Evolutionary conservation across 2,797 vertebrate species (phyloP), one percentile per base, ranked within the genome.

Genomic region (Clarias fuscus): DNA sequence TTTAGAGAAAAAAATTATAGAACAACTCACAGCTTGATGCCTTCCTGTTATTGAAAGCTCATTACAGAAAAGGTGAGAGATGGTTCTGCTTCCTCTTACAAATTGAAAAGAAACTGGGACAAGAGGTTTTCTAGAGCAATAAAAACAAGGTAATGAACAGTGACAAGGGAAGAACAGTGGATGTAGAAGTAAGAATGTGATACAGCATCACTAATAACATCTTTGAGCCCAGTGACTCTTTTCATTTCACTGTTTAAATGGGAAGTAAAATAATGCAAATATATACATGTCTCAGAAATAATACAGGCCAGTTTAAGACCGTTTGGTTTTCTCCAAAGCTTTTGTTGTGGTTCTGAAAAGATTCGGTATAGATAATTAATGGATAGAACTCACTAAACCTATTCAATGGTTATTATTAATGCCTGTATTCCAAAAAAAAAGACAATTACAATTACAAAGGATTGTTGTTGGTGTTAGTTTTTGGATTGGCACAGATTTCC

Each of bases 31-130:
- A 75, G 80, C 83, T 80, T 86, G 77, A 81, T 90, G 88, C 89
- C 92, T 90, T 73, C 81, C 70, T 91, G 85, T 93, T 91, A 91
- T 86, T 90, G 85, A 86, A 87, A 89, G 88, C 83, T 90, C 89
- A 93, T 94, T 92, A 92, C 84, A 91, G 85, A 85, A 71, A 18
- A 15, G 72, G 86, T 89, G 83, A 85, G 89, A 84, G 4, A 58
- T 78, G 84, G 68, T 30, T 72, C 43, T 40, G 82, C 27, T 7
- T 17, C 56, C 20, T 67, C 76, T 83, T 83, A 73, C 84, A 80
- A 53, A 62, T 59, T 30, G 17, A 72, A 72, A 72, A 24, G 10
- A 40, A 72, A 43, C 33, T 72, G 37, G 20, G 40, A 13, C 22
- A 72, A 24, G 37, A 72, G 40, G 71, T 48, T 24, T 72, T 72